Evolutionary conservation across 2,113 vertebrate species (phyloP), one percentile per base, ranked within the genome.

Genomic region (Nothoprocta pentlandii): DNA sequence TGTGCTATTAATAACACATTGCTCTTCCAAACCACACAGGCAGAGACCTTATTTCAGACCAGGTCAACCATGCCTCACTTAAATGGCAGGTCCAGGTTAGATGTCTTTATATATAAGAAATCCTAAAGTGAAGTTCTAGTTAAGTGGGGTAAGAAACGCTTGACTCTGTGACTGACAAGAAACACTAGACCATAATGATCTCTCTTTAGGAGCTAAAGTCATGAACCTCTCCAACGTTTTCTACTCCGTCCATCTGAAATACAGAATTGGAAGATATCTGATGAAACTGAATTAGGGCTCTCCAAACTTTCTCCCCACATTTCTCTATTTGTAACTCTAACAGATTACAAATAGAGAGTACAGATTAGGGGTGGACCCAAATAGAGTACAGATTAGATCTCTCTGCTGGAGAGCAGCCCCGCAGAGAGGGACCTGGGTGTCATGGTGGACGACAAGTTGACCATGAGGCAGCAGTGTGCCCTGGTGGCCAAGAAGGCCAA

Each of bases 251-350:
- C 1, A 0, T 75, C 22, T 80, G 80, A 71, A 90, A 75, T 12
- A 58, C 12, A 30, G 12, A 85, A 47, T 47, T 61, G 13, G 17
- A 85, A n/a, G 46, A 69, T 64, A 92, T 87, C 78, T 91, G 25
- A 81, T 42, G 20, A 61, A 91, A 47, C 63, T 80, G 74, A 80
- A 85, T 76, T 79, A 67, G 3, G 11, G 1, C 13, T 84, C n/a
- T 80, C 42, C 54, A 54, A 36, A n/a, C 16, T 73, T 94, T 68
- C 39, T 87, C 42, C 28, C 19, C 87, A 30, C 14, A n/a, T 85
- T 87, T 92, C 51, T 91, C 46, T 77, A 54, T 82, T 28, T 46
- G 58, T 69, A 89, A 32, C 34, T 94, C 95, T 39, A 39, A 39
- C 36, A 39, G 36, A 39, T 39, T 39, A 39, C 36, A 39, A 39